Base-by-base conservation (phyloP, 2,888 invertebrate species). In the Aleiodes testaceus region DNA sequence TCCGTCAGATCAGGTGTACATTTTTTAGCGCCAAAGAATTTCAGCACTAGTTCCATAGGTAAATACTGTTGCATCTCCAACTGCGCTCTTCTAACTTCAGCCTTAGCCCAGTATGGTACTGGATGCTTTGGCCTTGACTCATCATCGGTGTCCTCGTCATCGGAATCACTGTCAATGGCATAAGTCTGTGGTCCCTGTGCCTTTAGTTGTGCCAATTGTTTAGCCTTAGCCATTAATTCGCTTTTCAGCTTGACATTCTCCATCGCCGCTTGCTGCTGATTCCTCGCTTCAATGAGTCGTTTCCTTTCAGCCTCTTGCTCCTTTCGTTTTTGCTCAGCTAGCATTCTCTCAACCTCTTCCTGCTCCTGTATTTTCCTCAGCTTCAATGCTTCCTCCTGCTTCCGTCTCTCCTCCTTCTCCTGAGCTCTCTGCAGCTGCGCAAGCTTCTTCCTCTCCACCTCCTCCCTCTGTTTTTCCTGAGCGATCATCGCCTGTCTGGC, bases 1-100 rank as follows among this genome's bases (percentile, higher is more conserved):
- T 90, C 90, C 69, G 89, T 87, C 73, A 94, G 88, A 89, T 94
- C 92, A 0, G 92, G 92, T 2, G 91, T 90, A 84, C 84, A 86
- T 67, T 80, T 83, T 50, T 75, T 80, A 0, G 82, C 77, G 61
- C 83, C 83, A 88, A 93, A 94, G 83, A 93, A 89, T 26, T 88
- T 88, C 81, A 91, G 91, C 50, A 92, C 87, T 72, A 88, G 85
- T 22, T 79, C 76, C 0, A 87, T 77, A 0, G 86, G 79, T 16
- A 91, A 78, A 63, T 83, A 83, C 16, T 88, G 82, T 79, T 92
- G 92, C 61, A 88, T 79, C 0, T 75, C 72, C 50, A 92, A 89
- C 55, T 87, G 87, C 0, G 77, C 74, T 59, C 85, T 87, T 3
- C 92, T 90, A 9, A 87, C 85, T 78, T 89, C 81, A 16, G 82